These are phyloP conservation scores for Pycnonotus jocosus DNA, from an alignment of 2,113 vertebrate genomes.

Conservation along the genomic window DNA sequence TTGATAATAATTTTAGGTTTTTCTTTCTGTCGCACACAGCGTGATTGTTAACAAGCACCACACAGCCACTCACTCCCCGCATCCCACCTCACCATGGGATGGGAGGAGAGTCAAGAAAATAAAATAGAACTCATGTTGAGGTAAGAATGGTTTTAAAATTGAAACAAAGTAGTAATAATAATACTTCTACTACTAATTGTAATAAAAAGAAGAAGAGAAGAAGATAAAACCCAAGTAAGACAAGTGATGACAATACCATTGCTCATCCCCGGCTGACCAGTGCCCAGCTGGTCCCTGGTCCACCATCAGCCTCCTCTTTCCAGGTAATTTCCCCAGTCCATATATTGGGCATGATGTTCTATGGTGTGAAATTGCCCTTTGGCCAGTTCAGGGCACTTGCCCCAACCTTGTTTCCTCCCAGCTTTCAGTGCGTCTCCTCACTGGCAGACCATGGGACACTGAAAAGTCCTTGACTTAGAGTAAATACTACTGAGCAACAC, in stretches of 20 bases:
- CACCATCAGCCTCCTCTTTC: not conserved
- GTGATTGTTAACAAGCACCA: not conserved
- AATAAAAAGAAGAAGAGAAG: not conserved
- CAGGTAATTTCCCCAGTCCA: not conserved
- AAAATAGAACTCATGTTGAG: not conserved
- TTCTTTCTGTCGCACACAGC: not conserved
- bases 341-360: rapidly evolving
- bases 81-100: not conserved
- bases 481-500: not conserved
- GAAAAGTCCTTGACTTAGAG: not conserved
- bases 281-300: not conserved
- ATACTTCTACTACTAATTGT: not conserved
- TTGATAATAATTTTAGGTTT: not conserved
- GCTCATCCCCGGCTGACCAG: not conserved
- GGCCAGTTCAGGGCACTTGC: not conserved
- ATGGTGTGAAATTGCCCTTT: not conserved
- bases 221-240: not conserved
- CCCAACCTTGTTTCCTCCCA: not conserved
- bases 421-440: not conserved
- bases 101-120: not conserved
- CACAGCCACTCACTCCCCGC: not conserved
- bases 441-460: not conserved
- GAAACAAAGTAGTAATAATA: not conserved
- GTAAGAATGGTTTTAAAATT: not conserved
- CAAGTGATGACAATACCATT: not conserved